phyloP scores from a whole-genome alignment of 2,888 invertebrate genomes.

The Hypena proboscidalis region DNA sequence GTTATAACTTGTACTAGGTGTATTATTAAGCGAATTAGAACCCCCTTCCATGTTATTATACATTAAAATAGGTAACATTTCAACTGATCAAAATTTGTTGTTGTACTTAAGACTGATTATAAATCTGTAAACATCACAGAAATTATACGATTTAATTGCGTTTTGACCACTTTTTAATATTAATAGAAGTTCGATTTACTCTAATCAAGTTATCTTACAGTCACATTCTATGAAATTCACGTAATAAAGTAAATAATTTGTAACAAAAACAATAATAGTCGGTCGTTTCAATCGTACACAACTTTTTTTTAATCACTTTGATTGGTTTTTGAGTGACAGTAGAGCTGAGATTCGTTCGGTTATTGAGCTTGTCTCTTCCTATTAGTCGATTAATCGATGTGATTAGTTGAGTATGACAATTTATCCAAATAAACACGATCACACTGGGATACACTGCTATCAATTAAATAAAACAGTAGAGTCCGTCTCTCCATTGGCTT shows the following conservation, averaged over 20 bases:
- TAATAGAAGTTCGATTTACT: slow-evolving; percentile 58
- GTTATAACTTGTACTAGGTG: slow-evolving; percentile 56
- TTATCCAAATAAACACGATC: too few relatives aligned
- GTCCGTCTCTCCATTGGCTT: too few relatives aligned
- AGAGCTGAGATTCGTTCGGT: too few relatives aligned
- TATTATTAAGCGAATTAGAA: slow-evolving; percentile 63
- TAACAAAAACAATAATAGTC: slow-evolving; percentile 61
- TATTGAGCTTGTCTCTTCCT: too few relatives aligned
- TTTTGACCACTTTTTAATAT: slow-evolving; percentile 40
- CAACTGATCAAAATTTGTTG: slow-evolving; percentile 46
- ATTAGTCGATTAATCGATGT: too few relatives aligned
- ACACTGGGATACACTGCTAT: too few relatives aligned
- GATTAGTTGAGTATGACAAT: too few relatives aligned
- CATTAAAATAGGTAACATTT: slow-evolving; percentile 78
- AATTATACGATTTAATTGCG: slow-evolving; percentile 50
- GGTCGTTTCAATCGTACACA: slow-evolving; percentile 59
- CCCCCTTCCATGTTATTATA: slow-evolving; percentile 79
- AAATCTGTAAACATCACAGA: slow-evolving; percentile 77
- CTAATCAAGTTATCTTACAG: slow-evolving; percentile 67
- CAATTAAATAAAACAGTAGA: too few relatives aligned
- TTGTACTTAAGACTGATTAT: slow-evolving; percentile 33
- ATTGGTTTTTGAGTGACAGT: slow-evolving; percentile 36
- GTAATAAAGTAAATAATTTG: slow-evolving; percentile 47
- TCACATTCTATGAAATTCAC: slow-evolving; percentile 43
- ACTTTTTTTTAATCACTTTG: slow-evolving; percentile 50